Evolutionary conservation across 2,113 vertebrate genomes (phyloP).

Genomic region (Oxyruncus cristatus): DNA sequence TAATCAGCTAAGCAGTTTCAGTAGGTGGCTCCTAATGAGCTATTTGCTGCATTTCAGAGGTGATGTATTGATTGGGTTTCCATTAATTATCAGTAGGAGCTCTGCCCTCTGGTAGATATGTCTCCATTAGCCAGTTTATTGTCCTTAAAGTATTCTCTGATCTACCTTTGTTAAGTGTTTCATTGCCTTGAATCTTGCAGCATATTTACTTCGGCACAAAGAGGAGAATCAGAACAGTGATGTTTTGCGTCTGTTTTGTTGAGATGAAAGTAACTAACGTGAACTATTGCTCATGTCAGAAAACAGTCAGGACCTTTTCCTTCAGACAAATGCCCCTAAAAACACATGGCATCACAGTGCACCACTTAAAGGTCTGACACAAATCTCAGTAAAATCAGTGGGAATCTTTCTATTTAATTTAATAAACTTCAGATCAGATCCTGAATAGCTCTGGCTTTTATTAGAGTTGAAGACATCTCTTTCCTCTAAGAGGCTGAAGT

Average conservation of each 20-base stretch:
- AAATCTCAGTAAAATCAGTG: background rate
- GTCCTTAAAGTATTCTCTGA: background rate
- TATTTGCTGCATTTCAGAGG: constrained; percentile 10
- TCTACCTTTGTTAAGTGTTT: background rate
- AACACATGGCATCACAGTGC: background rate
- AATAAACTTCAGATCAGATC: background rate
- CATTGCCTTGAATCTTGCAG: background rate
- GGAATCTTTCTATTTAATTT: background rate
- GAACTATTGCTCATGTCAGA: background rate
- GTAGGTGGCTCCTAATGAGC: background rate
- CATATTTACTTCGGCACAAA: background rate
- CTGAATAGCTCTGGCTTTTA: background rate
- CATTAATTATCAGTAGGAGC: constrained; percentile 16
- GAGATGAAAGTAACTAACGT: background rate
- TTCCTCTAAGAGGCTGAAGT: background rate
- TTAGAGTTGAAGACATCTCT: background rate
- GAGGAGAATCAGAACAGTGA: background rate
- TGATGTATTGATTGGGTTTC: constrained; percentile 34
- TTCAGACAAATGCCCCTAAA: background rate
- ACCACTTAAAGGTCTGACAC: background rate
- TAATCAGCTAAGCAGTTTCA: constrained; percentile 32
- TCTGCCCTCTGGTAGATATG: background rate
- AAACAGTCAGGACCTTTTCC: background rate
- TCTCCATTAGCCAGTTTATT: background rate
- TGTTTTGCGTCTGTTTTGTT: background rate